A percentile compares a stretch with the other conserved stretches of the same genome.
Conservation (phyloP, 2,888 invertebrate genomes). For the Leptopilina drosophilae region DNA sequence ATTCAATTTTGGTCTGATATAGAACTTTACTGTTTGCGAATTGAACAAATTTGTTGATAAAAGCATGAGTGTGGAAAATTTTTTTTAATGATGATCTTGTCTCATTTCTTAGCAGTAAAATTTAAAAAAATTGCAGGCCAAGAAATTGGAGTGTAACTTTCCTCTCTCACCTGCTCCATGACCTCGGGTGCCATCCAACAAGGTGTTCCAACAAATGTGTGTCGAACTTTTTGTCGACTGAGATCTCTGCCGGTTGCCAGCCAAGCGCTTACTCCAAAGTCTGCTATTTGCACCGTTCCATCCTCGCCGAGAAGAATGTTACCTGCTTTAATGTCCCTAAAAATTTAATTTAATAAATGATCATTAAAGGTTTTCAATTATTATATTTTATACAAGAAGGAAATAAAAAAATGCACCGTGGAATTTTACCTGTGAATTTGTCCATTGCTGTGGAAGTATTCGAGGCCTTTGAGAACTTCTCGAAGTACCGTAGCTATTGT, state of each 20-base stretch:
- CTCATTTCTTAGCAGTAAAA: no score
- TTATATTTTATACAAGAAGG: no score
- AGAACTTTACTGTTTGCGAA: no score
- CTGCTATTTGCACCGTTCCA: constrained; percentile 98
- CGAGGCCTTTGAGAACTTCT: constrained; percentile 96
- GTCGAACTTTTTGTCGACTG: constrained; percentile 95
- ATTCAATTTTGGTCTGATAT: no score
- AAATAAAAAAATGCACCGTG: not conserved
- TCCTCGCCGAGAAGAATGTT: constrained; percentile 98
- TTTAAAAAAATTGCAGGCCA: constrained; percentile 66
- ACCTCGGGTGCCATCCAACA: constrained; percentile 99
- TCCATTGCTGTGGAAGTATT: constrained; percentile 99
- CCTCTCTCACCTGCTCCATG: constrained; percentile 92
- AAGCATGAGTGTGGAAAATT: no score
- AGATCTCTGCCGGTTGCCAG: constrained; percentile 95
- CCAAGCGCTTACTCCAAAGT: constrained; percentile 99
- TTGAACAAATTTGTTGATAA: no score
- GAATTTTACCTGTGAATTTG: constrained; percentile 93
- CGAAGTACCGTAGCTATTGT: constrained; percentile 98
- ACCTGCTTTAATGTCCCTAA: constrained; percentile 97
- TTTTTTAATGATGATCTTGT: no score
- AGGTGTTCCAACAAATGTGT: constrained; percentile 99
- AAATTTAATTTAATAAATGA: no score
- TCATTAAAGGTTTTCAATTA: no score
- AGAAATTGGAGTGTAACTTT: constrained; percentile 77